Conservation (phyloP, 2,113 vertebrate genomes). For the Emydura subglobosa region DNA sequence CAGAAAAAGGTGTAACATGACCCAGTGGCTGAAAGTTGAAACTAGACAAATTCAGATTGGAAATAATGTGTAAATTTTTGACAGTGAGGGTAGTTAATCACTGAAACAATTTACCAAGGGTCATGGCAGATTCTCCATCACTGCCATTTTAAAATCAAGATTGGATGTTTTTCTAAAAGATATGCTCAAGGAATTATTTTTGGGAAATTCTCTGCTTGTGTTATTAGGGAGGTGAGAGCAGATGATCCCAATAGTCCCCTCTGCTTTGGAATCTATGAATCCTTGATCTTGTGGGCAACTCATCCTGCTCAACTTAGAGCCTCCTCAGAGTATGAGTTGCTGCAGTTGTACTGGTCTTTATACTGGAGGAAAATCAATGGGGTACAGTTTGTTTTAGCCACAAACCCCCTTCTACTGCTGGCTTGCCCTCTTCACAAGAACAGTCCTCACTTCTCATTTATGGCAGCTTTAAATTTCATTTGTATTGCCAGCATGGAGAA, state of each 20-base stretch:
- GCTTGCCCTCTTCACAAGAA: background rate
- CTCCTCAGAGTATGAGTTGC: background rate
- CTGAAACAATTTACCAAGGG: background rate
- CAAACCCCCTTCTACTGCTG: background rate
- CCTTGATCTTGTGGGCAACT: background rate
- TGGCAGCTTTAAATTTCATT: background rate
- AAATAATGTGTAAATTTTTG: background rate
- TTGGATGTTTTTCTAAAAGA: background rate
- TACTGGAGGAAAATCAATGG: background rate
- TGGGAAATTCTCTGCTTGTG: background rate
- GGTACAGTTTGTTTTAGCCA: accelerated
- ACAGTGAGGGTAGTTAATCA: background rate
- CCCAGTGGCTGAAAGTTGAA: background rate
- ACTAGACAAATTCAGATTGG: background rate
- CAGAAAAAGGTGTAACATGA: background rate
- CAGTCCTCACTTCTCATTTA: background rate
- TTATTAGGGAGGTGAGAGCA: background rate
- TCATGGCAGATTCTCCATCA: background rate
- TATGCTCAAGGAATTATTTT: background rate
- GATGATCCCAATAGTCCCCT: background rate
- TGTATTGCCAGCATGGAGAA: background rate
- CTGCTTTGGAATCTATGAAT: background rate
- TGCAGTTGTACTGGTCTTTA: background rate
- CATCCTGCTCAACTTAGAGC: background rate
- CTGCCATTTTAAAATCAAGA: background rate